Conservation (phyloP, 2,113 vertebrate genomes). For the Hypocryptadius cinnamomeus region DNA sequence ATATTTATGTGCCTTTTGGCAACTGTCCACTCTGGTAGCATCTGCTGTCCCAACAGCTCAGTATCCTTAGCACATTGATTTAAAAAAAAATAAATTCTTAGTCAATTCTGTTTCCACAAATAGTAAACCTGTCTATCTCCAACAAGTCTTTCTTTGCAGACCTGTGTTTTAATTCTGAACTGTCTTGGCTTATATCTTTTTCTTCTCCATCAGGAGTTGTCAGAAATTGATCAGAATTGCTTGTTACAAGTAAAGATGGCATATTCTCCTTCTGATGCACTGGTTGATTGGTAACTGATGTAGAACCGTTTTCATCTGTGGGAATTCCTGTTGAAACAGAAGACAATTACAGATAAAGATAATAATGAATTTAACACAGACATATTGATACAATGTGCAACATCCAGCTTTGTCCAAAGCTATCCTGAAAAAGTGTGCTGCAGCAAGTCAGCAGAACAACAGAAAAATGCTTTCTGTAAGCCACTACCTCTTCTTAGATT, state of each 20-base stretch:
- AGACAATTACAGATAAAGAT: slow-evolving; percentile 3
- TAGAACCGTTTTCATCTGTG: slow-evolving; percentile 67
- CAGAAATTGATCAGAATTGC: slow-evolving; percentile 85
- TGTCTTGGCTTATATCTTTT: slow-evolving; percentile 71
- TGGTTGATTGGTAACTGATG: slow-evolving; percentile 82
- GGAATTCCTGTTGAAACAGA: slow-evolving; percentile 64
- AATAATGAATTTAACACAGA: not conserved
- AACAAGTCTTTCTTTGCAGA: slow-evolving; percentile 87
- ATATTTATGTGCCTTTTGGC: slow-evolving; percentile 74
- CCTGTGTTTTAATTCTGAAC: slow-evolving; percentile 78
- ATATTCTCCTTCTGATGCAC: slow-evolving; percentile 71
- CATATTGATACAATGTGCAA: not conserved
- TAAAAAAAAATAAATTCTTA: slow-evolving; percentile 54
- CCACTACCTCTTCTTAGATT: not conserved
- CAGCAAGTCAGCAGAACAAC: not conserved
- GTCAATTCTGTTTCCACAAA: slow-evolving; percentile 94
- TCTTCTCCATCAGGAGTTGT: slow-evolving; percentile 89
- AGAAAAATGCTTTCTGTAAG: not conserved
- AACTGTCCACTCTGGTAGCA: slow-evolving; percentile 48
- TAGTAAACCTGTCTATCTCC: slow-evolving; percentile 97
- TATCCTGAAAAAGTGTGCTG: not conserved
- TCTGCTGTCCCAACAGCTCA: slow-evolving; percentile 41
- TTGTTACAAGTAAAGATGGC: slow-evolving; percentile 75
- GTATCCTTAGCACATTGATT: slow-evolving; percentile 50
- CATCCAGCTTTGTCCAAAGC: not conserved